Evolutionary conservation across 2,888 invertebrate species (phyloP).

Genomic region (Eilema griseolum): DNA sequence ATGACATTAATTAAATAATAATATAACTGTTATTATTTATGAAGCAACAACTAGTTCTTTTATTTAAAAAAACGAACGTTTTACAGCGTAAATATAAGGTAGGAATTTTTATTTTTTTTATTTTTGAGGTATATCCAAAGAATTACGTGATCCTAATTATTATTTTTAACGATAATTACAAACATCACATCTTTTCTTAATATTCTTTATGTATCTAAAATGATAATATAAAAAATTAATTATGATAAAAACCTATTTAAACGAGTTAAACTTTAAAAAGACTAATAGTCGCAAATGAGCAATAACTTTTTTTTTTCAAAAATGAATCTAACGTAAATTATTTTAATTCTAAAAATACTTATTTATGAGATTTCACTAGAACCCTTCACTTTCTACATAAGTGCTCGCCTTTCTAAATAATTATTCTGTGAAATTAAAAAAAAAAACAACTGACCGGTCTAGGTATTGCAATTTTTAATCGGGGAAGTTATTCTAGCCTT

Average conservation of each 20-base stretch:
- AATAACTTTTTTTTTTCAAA: neutral
- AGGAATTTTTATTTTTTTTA: no score
- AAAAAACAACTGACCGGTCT: neutral
- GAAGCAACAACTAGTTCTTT: neutral
- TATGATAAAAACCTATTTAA: no score
- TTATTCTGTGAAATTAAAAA: neutral
- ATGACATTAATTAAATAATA: constrained; percentile 3
- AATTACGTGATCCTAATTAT: no score
- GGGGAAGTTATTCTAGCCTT: no score
- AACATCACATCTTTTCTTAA: neutral
- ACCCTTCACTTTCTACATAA: constrained; percentile 2
- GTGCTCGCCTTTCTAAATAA: neutral
- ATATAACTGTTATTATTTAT: neutral
- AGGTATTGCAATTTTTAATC: neutral
- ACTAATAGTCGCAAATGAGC: no score
- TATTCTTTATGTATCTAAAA: no score
- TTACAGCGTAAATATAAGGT: no score
- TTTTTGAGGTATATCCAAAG: no score
- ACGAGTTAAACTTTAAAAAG: no score
- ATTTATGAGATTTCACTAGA: neutral
- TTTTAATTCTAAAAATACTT: neutral
- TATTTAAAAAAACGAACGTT: neutral
- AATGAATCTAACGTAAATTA: neutral
- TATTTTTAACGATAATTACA: no score
- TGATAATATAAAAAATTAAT: no score